Evolutionary conservation across 2,888 invertebrate genomes (phyloP).

Genomic region (Lasioglossum zephyrum): DNA sequence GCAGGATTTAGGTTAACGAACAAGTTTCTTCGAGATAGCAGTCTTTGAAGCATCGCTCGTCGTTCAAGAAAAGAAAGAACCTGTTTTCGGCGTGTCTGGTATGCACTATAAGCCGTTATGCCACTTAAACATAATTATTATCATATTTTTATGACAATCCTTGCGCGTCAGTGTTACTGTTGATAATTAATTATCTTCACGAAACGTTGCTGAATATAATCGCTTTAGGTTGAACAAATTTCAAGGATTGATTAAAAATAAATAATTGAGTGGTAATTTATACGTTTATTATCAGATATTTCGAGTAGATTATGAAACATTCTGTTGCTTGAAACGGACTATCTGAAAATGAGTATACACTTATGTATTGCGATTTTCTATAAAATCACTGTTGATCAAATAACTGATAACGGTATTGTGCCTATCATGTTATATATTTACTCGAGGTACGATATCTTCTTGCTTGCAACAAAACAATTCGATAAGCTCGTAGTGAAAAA

Average conservation of each 20-base stretch:
- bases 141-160: background rate
- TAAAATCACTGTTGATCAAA: background rate
- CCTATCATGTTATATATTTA: background rate
- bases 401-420: background rate
- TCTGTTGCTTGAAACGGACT: background rate
- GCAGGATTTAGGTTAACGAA: slow-evolving; percentile 40
- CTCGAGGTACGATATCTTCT: background rate
- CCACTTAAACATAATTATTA: slow-evolving; percentile 9
- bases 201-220: background rate
- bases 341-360: background rate
- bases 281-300: background rate
- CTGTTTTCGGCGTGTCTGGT: background rate
- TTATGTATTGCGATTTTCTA: too few species aligned
- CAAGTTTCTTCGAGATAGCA: background rate
- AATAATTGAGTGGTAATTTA: background rate
- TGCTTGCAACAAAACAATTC: background rate
- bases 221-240: background rate
- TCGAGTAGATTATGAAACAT: background rate
- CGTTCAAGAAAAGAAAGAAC: slow-evolving; percentile 6
- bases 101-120: background rate
- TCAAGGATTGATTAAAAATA: background rate
- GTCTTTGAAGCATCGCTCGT: background rate
- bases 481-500: background rate
- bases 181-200: background rate
- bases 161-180: background rate